Evolutionary conservation across 53 echinoderm and acorn worm species (phyloP), one percentile per base, ranked within the genome.

Genomic region (Mesocentrotus franciscanus): DNA sequence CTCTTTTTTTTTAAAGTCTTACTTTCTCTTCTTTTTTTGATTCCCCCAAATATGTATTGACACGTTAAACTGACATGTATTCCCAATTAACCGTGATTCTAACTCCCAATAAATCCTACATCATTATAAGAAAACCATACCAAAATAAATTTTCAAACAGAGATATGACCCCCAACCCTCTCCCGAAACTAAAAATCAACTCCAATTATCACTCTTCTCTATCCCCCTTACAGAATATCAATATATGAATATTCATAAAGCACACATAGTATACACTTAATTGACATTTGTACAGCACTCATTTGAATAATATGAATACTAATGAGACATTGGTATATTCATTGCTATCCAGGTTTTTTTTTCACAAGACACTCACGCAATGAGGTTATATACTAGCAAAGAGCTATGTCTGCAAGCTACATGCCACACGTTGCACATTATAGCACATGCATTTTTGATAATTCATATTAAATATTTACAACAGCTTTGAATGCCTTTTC

Each of bases 221-320:
- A 33, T 26, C 58, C 57, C 57, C 58, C 9, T 5, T 15, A 91
- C 14, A 39, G 34, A 91, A 66, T 36, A 91, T 62, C 64, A 91
- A 91, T 91, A 62, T 66, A 91, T 91, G 91, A 91, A 64, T 91
- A 91, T 91, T 91, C 74, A 92, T 72, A 75, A 75, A 92, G 92
- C 92, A 92, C 92, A 92, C 92, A 92, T 92, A 92, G 87, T 91
- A 92, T 92, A 92, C 92, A 90, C 49, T 92, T 20, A 92, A 33
- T 75, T 74, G 49, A 75, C 75, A 55, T 72, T 66, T 92, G 74
- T 92, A 92, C 92, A 92, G 92, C 92, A 92, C 75, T 92, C 72
- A 92, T 92, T 92, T 92, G 92, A 92, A 92, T 92, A 92, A 33
- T 57, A 92, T 92, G 75, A 92, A 92, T 92, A 92, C 56, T 92